phyloP scores from a whole-genome alignment of 92 coral and sea anemone genomes.

The Parazoanthus darwini region DNA sequence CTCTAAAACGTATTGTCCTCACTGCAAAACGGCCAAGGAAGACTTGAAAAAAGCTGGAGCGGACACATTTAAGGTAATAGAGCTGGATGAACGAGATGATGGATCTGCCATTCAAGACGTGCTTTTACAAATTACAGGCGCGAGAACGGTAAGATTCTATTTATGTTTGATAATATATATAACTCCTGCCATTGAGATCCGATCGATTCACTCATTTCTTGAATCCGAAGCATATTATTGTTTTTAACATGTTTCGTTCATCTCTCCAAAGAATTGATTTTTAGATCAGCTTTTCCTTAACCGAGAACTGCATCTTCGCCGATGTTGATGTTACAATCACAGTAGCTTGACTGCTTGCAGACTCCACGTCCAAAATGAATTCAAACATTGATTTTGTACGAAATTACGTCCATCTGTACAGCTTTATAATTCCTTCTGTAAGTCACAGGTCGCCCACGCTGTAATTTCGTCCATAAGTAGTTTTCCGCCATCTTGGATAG shows the following conservation, averaged over 20 bases:
- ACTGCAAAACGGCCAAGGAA: constrained; percentile 73
- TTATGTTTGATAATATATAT: no score
- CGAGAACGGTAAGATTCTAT: constrained; percentile 60
- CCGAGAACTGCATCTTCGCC: no score
- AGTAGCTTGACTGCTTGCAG: no score
- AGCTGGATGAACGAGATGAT: constrained; percentile 74
- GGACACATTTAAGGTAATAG: constrained; percentile 58
- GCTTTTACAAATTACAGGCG: constrained; percentile 59
- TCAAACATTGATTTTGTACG: no score
- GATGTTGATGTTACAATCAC: no score
- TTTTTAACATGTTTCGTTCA: no score
- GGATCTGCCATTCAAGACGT: constrained; percentile 72
- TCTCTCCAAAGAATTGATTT: no score
- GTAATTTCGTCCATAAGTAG: no score
- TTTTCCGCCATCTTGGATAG: no score
- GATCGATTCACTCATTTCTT: neutral
- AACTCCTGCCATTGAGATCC: neutral
- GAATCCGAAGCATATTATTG: neutral
- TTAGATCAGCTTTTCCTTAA: no score
- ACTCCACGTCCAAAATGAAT: no score
- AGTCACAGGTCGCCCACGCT: neutral
- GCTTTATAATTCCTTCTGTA: neutral
- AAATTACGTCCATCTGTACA: no score
- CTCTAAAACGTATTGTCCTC: constrained; percentile 92
- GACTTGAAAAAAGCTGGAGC: constrained; percentile 61